These are phyloP conservation scores for Iselma pallidipennis DNA, from an alignment of 2,888 invertebrate species.

Conservation along the genomic window DNA sequence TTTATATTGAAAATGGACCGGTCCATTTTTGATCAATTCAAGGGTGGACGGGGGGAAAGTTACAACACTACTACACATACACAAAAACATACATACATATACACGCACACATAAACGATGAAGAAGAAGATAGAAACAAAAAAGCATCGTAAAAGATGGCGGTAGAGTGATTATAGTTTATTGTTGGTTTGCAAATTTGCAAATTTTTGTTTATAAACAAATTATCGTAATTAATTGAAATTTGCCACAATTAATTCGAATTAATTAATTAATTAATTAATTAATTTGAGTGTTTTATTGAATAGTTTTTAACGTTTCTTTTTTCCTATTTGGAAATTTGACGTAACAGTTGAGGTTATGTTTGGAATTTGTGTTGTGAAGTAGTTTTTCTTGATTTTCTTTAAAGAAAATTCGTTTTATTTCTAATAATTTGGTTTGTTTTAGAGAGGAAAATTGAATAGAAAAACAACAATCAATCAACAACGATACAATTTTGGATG, in stretches of 20 bases:
- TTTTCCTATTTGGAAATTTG: conserved; percentile 29
- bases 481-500: background rate
- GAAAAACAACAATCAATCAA: background rate
- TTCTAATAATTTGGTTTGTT: background rate
- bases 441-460: background rate
- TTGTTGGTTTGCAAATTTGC: conserved; percentile 53
- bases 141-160: conserved; percentile 55
- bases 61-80: conserved; percentile 16
- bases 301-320: background rate
- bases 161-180: conserved; percentile 50
- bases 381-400: conserved; percentile 45
- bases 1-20: conserved; percentile 43
- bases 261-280: conserved; percentile 4
- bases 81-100: background rate
- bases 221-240: conserved; percentile 14
- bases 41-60: conserved; percentile 38
- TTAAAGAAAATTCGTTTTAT: conserved; percentile 26
- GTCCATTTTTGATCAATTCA: conserved; percentile 47
- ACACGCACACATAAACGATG: conserved; percentile 33
- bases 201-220: conserved; percentile 55
- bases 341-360: conserved; percentile 48
- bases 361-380: too few species aligned
- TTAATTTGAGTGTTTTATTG: conserved; percentile 19
- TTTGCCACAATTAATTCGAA: conserved; percentile 3
- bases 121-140: conserved; percentile 45